Base-by-base conservation (phyloP, 2,888 invertebrate species). In the Lepidocyrtoides sp. region DNA sequence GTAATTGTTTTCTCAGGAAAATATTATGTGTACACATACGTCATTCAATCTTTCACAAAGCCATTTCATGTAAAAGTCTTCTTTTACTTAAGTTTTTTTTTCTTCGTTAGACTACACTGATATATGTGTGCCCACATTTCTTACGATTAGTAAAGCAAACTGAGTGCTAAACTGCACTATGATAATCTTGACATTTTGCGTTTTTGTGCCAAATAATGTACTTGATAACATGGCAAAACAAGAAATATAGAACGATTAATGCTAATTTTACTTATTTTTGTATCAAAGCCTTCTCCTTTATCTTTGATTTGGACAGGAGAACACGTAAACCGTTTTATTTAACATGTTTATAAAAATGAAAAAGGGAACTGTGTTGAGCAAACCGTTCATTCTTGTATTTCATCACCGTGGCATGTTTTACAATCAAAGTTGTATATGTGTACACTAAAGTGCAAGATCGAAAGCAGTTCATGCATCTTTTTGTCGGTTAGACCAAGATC, bases 1-100 rank as follows among this genome's bases (percentile, higher is more conserved):
- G 81, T 81, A 60, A 81, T 81, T 81, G 81, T 54, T 57, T 81
- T 81, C 81, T 60, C 81, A 26, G 60, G 81, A 81, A 81, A 81
- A 54, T 81, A 60, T 36, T 36, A 57, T 23, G n/a, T 66, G n/a
- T 32, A 23, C 57, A 7, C 32, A 66, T n/a, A 66, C 66, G 66
- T 66, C 66, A 29, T 66, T 66, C 66, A 66, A 36, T 66, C 29
- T n/a, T 26, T 14, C 17, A 32, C 66, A 36, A 66, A 29, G 29
- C 8, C 29, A 29, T 29, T 29, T 14, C 14, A 63, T 63, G 60
- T 63, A 63, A 63, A 63, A 0, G n/a, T n/a, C n/a, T n/a, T n/a
- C n/a, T n/a, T n/a, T n/a, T n/a, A n/a, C n/a, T n/a, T n/a, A n/a
- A n/a, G n/a, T n/a, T n/a, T n/a, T n/a, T n/a, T n/a, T n/a, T n/a